Percentiles rank a stretch among this genome's conserved stretches.
These are phyloP conservation scores for Atta colombica DNA, from an alignment of 1,140 invertebrate species.

Conservation along the genomic window DNA sequence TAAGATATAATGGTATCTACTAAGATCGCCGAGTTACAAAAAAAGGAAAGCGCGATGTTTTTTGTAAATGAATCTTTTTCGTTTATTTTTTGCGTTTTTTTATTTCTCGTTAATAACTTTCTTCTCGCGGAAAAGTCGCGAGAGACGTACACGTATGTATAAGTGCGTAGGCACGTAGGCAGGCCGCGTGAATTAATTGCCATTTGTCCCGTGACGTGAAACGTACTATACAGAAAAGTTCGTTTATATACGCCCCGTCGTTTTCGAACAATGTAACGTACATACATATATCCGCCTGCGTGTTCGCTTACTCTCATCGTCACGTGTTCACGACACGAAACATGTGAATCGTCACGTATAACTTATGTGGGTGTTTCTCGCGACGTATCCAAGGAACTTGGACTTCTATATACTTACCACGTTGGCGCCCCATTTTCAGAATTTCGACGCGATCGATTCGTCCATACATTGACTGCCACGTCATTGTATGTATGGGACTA, in stretches of 20 bases:
- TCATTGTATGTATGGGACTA: conserved; percentile 1
- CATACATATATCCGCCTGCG: not conserved
- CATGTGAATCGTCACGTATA: conserved; percentile 3
- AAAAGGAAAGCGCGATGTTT: not conserved
- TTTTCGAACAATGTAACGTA: conserved; percentile 33
- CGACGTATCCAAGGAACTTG: not conserved
- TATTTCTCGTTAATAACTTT: not conserved
- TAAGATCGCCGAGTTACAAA: not conserved
- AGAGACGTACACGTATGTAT: not conserved
- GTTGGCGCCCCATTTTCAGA: not conserved
- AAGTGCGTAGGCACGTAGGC: not conserved
- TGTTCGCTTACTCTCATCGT: not conserved
- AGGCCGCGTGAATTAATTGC: conserved; percentile 38
- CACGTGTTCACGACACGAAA: conserved; percentile 1
- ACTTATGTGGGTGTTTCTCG: not conserved
- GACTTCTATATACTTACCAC: not conserved
- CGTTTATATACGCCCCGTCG: conserved; percentile 12
- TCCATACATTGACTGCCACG: not conserved
- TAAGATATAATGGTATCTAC: not conserved
- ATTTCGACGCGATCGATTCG: conserved; percentile 2
- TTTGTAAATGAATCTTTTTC: not conserved
- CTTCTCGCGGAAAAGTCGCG: not conserved
- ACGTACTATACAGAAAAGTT: not conserved
- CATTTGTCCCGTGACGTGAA: conserved; percentile 38
- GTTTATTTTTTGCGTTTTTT: not conserved